Conservation (phyloP, 2,113 vertebrate genomes). For the Lathamus discolor region DNA sequence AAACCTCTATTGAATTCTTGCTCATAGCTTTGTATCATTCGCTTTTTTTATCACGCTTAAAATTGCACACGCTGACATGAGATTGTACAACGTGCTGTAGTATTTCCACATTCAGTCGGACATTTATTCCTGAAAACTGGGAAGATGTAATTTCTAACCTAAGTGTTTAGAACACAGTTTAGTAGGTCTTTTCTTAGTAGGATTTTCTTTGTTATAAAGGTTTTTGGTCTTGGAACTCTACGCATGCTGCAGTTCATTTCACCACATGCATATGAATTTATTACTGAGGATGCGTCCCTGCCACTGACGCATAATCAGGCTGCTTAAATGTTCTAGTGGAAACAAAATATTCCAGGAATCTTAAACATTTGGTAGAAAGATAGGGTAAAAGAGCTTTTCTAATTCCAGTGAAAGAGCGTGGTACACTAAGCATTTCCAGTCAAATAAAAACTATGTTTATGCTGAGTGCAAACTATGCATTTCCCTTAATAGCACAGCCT, state of each 20-base stretch:
- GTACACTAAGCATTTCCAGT: neutral
- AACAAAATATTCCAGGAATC: slow-evolving; percentile 67
- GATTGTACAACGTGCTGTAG: neutral
- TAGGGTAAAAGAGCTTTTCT: neutral
- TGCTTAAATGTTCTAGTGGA: slow-evolving; percentile 36
- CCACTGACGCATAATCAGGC: neutral
- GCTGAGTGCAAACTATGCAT: neutral
- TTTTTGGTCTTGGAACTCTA: neutral
- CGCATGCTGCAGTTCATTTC: neutral
- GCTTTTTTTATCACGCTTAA: neutral
- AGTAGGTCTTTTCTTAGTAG: neutral
- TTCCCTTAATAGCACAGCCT: neutral
- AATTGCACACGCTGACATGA: neutral
- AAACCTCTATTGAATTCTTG: slow-evolving; percentile 14
- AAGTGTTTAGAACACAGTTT: neutral
- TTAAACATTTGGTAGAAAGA: slow-evolving; percentile 29
- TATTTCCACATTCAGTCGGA: neutral
- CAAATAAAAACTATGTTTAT: neutral
- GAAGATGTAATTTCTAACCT: neutral
- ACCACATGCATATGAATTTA: neutral
- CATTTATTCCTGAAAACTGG: neutral
- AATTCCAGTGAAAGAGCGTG: neutral
- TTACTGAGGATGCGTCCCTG: neutral
- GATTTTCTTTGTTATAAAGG: slow-evolving; percentile 32
- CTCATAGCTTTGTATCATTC: neutral